Evolutionary conservation across 1,140 invertebrate genomes (phyloP).

Genomic region (Polypedilum pembai): DNA sequence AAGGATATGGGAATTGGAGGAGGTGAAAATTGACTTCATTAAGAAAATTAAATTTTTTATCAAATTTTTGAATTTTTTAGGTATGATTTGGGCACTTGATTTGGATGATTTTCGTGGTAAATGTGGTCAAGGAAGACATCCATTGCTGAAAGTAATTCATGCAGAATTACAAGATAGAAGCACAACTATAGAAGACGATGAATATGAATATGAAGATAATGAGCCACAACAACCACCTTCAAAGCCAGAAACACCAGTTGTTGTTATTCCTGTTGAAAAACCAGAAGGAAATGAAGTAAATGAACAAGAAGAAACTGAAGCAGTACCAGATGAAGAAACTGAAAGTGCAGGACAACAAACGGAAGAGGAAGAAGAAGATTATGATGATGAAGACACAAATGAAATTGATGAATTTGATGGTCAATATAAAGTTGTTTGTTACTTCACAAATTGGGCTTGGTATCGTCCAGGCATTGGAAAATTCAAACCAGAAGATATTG

Average conservation of each 20-base stretch:
- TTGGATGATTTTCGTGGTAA: conserved; percentile 74
- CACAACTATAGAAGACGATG: not conserved
- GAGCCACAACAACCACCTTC: not conserved
- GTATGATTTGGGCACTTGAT: conserved; percentile 85
- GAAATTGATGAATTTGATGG: conserved; percentile 33
- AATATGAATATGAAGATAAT: not conserved
- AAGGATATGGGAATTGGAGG: conserved; percentile 69
- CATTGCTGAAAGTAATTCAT: conserved; percentile 62
- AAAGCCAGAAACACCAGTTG: not conserved
- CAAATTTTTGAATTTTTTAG: not conserved
- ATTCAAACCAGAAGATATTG: conserved; percentile 73
- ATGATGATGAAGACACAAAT: conserved; percentile 32
- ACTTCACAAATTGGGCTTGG: conserved; percentile 93
- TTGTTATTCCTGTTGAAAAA: conserved; percentile 33
- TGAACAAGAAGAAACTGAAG: conserved; percentile 31
- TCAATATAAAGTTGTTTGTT: conserved; percentile 68
- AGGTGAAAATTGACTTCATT: conserved; percentile 40
- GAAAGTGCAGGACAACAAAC: conserved; percentile 35
- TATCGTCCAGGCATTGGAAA: conserved; percentile 73
- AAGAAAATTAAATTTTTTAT: not conserved
- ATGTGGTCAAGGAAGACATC: conserved; percentile 68
- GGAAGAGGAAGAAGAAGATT: conserved; percentile 23
- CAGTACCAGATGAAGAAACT: conserved; percentile 31
- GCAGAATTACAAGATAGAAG: conserved; percentile 50
- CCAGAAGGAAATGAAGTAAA: conserved; percentile 29